Conservation (phyloP, 2,797 vertebrate species). For the Apodemus agrarius region DNA sequence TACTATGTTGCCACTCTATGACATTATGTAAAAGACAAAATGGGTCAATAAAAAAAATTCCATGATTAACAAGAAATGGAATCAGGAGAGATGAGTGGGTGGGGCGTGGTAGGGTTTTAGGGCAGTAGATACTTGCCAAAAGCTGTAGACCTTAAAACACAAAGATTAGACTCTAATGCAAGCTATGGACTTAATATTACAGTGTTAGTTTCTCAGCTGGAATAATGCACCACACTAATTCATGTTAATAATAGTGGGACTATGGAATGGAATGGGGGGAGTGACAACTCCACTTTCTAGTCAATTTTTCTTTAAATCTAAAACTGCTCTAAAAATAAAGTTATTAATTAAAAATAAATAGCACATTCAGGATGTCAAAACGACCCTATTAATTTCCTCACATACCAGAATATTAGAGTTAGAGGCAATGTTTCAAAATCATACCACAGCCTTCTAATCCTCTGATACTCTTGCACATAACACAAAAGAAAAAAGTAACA, state of each 20-base stretch:
- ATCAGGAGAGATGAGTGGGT: neutral
- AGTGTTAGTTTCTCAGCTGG: neutral
- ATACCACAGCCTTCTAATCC: neutral
- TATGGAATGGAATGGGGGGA: fast-evolving
- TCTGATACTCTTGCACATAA: neutral
- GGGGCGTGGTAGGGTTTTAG: neutral
- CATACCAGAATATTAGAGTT: neutral
- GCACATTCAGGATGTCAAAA: neutral
- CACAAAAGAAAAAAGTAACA: neutral
- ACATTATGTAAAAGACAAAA: neutral
- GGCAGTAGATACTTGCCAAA: neutral
- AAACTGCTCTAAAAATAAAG: neutral
- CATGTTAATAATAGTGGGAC: neutral
- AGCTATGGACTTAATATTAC: neutral
- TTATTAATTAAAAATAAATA: slow-evolving; percentile 33
- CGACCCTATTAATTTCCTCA: slow-evolving; percentile 1
- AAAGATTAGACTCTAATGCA: neutral
- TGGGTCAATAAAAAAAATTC: neutral
- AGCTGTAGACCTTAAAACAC: neutral
- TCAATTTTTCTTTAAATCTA: neutral
- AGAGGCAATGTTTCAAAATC: neutral
- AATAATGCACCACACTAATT: neutral
- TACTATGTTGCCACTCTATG: neutral
- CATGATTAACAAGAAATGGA: neutral
- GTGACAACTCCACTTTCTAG: neutral